phyloP scores from a whole-genome alignment of 2,797 vertebrate species.

The Anas bernieri region DNA sequence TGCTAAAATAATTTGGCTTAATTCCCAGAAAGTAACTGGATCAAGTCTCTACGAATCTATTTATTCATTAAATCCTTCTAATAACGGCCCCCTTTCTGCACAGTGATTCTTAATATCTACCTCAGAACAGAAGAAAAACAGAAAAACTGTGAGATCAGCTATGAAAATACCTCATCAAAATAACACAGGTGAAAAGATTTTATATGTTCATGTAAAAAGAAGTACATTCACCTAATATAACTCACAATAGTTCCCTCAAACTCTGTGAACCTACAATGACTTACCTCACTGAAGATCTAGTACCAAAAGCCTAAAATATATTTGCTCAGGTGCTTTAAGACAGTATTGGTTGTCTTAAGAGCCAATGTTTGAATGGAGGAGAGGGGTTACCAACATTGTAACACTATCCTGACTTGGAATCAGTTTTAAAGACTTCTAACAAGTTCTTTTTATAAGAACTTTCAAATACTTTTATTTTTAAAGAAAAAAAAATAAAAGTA shows the following conservation, averaged over 20 bases:
- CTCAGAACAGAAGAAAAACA: neutral
- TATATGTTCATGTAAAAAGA: neutral
- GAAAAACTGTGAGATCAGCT: neutral
- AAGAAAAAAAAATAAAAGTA: neutral
- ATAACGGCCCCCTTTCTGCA: neutral
- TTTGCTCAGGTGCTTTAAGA: neutral
- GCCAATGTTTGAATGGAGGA: neutral
- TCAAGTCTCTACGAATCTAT: neutral
- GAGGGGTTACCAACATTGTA: neutral
- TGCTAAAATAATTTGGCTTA: constrained; percentile 13
- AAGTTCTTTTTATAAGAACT: neutral
- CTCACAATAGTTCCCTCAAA: neutral
- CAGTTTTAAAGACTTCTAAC: neutral
- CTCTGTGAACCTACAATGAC: neutral
- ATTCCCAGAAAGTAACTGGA: constrained; percentile 7
- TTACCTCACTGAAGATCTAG: neutral
- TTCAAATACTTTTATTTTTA: neutral
- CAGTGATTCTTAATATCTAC: neutral
- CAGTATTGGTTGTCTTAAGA: neutral
- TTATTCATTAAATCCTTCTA: constrained; percentile 8
- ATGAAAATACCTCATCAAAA: neutral
- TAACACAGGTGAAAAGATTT: neutral
- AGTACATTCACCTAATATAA: neutral
- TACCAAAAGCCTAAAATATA: neutral
- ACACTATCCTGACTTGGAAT: neutral